Conservation (phyloP, 1,140 invertebrate genomes). For the Lordiphosa mommai region DNA sequence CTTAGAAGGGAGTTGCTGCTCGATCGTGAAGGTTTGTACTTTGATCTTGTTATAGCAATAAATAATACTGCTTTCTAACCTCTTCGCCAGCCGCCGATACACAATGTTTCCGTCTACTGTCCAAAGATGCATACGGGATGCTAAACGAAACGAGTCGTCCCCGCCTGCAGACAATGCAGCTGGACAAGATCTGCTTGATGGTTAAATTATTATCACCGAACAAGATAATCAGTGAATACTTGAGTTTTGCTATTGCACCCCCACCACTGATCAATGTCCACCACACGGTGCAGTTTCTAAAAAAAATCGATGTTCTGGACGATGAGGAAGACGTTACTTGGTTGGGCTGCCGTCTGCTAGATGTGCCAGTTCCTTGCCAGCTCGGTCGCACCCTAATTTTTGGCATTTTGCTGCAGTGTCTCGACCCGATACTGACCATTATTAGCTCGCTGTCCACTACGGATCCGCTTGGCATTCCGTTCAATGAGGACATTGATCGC, state of each 20-base stretch:
- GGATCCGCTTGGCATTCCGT: conserved; percentile 82
- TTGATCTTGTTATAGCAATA: background rate
- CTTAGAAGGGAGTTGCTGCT: conserved; percentile 25
- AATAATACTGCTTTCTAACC: background rate
- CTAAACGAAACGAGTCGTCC: conserved; percentile 21
- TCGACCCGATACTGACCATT: conserved; percentile 96
- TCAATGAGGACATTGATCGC: conserved; percentile 33
- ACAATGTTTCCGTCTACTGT: conserved; percentile 61
- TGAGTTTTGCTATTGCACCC: conserved; percentile 73
- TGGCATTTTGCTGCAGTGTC: conserved; percentile 93
- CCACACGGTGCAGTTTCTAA: conserved; percentile 89
- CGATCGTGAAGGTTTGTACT: conserved; percentile 23
- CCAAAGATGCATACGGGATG: conserved; percentile 15
- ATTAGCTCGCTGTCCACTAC: conserved; percentile 91
- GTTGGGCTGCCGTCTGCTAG: conserved; percentile 89
- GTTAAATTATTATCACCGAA: conserved; percentile 54
- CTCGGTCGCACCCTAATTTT: conserved; percentile 96
- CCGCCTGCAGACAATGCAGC: conserved; percentile 37
- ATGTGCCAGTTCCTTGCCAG: conserved; percentile 94
- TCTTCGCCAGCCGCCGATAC: conserved; percentile 3
- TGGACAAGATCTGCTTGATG: conserved; percentile 61
- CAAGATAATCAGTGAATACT: conserved; percentile 55
- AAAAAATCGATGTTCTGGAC: conserved; percentile 93
- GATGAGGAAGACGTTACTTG: conserved; percentile 92
- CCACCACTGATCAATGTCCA: conserved; percentile 89